Evolutionary conservation across 2,888 invertebrate genomes (phyloP).

Genomic region (Dynastes grantii): DNA sequence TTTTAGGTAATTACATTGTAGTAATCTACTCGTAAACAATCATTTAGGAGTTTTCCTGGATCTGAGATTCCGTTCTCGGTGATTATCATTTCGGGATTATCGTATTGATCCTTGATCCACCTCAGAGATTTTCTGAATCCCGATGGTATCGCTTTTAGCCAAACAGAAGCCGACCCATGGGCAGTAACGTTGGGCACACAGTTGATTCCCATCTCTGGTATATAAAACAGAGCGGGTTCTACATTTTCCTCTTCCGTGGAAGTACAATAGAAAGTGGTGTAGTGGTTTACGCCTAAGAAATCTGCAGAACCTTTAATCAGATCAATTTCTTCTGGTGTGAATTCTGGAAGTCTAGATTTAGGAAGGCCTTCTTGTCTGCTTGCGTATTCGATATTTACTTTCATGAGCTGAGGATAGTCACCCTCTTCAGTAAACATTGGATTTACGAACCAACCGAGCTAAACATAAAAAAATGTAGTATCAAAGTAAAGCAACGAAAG

Average conservation of each 20-base stretch:
- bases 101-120: constrained; percentile 76
- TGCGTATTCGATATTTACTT: constrained; percentile 72
- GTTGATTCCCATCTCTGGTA: constrained; percentile 23
- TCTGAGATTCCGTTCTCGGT: constrained; percentile 75
- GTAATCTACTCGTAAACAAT: constrained; percentile 69
- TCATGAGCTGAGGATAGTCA: constrained; percentile 79
- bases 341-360: constrained; percentile 76
- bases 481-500: too few species aligned
- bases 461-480: constrained; percentile 41
- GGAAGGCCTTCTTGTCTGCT: constrained; percentile 75
- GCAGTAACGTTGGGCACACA: constrained; percentile 24
- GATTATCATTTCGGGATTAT: constrained; percentile 74
- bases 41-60: constrained; percentile 65
- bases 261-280: constrained; percentile 70
- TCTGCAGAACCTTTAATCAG: constrained; percentile 77
- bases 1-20: constrained; percentile 43
- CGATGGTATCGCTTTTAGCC: constrained; percentile 73
- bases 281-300: constrained; percentile 84
- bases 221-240: constrained; percentile 72
- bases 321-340: constrained; percentile 75
- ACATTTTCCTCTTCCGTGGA: constrained; percentile 69
- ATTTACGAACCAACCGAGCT: constrained; percentile 80
- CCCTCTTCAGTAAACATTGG: constrained; percentile 77
- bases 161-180: constrained; percentile 6
- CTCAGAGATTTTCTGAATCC: constrained; percentile 77